phyloP scores from a whole-genome alignment of 30 jellyfish, hydroid and myxozoan species.

The Sanderia malayensis region DNA sequence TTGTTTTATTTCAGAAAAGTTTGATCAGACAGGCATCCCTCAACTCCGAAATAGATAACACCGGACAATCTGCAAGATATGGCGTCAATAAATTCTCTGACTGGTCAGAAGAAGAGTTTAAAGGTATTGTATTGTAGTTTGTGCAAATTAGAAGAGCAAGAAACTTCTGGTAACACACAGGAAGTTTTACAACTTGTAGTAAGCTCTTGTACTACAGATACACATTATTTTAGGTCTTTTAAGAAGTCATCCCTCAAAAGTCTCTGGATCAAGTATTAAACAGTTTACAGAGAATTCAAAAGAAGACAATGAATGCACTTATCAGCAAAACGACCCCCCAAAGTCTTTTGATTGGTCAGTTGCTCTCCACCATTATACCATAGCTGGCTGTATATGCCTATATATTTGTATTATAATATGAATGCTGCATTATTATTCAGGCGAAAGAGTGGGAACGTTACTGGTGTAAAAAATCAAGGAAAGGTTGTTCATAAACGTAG shows the following conservation, averaged over 20 bases:
- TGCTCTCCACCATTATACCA: not conserved
- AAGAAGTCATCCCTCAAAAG: slow-evolving; percentile 3
- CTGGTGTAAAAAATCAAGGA: slow-evolving; percentile 50
- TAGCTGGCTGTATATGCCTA: not conserved
- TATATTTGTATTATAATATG: not conserved
- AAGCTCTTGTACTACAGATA: too few relatives aligned
- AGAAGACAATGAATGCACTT: slow-evolving; percentile 31
- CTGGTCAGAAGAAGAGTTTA: slow-evolving; percentile 66
- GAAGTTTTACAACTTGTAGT: not conserved
- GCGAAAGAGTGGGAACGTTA: slow-evolving; percentile 27
- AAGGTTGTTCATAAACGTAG: slow-evolving; percentile 21
- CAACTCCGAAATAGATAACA: slow-evolving; percentile 28
- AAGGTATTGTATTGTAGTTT: slow-evolving; percentile 24
- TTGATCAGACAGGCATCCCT: slow-evolving; percentile 52
- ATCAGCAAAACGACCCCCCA: slow-evolving; percentile 12
- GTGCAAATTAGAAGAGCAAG: not conserved
- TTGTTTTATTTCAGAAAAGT: slow-evolving; percentile 38
- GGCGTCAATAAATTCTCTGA: slow-evolving; percentile 81
- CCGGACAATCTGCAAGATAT: slow-evolving; percentile 38
- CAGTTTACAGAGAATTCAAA: not conserved
- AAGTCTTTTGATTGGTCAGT: slow-evolving; percentile 38
- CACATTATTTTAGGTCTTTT: slow-evolving; percentile 30
- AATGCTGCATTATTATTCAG: not conserved
- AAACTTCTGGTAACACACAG: not conserved
- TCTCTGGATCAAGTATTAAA: not conserved